phyloP scores from a whole-genome alignment of 2,888 invertebrate genomes.

The Drosophila dives region DNA sequence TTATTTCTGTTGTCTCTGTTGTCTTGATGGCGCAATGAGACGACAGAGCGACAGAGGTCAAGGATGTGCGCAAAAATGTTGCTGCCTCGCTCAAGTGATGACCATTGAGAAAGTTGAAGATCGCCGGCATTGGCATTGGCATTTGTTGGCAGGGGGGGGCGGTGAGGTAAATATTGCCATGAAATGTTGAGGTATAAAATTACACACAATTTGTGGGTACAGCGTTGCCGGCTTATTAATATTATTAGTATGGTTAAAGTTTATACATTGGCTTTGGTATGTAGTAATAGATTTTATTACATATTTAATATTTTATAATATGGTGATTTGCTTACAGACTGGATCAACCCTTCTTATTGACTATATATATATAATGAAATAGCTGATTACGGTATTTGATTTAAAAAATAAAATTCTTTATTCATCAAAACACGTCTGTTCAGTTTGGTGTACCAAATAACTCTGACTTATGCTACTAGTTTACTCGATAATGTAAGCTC shows the following conservation, averaged over 20 bases:
- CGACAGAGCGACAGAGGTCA: slow-evolving; percentile 48
- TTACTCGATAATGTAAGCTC: too few species aligned
- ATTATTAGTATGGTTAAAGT: not conserved
- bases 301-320: not conserved
- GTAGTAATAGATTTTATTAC: not conserved
- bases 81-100: slow-evolving; percentile 47
- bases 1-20: slow-evolving; percentile 37
- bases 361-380: too few species aligned
- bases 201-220: too few species aligned
- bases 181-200: not conserved
- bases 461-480: too few species aligned
- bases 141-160: not conserved
- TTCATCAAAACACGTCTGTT: too few species aligned
- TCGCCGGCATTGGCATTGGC: slow-evolving; percentile 38
- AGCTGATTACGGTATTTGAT: too few species aligned
- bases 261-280: not conserved
- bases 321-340: not conserved
- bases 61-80: slow-evolving; percentile 59
- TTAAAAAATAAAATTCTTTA: too few species aligned
- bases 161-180: not conserved
- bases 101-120: slow-evolving; percentile 44
- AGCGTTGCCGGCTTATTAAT: not conserved
- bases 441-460: too few species aligned
- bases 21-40: slow-evolving; percentile 33
- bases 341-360: not conserved